Conservation (phyloP, 1,140 invertebrate genomes). For the Drosophila ercepeae region DNA sequence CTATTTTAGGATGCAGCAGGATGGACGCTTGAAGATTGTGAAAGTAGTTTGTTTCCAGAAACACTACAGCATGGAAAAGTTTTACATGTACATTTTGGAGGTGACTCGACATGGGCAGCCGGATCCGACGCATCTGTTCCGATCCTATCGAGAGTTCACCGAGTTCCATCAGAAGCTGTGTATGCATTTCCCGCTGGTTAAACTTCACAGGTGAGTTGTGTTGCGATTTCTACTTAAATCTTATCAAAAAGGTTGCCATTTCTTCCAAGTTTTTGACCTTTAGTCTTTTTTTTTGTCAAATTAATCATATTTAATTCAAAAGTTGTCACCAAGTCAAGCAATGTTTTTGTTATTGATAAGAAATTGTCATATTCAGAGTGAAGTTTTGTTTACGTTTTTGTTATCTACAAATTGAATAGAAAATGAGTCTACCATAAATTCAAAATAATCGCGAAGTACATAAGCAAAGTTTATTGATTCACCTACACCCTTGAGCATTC, state of each 20-base stretch:
- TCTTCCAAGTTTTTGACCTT: background rate
- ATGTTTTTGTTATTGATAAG: background rate
- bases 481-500: background rate
- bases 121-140: slow-evolving; percentile 94
- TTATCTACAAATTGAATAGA: slow-evolving; percentile 21
- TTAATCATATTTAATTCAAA: too few relatives aligned
- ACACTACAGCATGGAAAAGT: slow-evolving; percentile 98
- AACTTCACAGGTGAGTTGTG: slow-evolving; percentile 89
- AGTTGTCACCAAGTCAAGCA: too few relatives aligned
- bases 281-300: background rate
- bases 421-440: background rate
- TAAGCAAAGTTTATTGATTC: slow-evolving; percentile 14
- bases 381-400: slow-evolving; percentile 1
- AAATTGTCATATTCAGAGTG: too few relatives aligned
- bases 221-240: background rate
- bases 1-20: slow-evolving; percentile 90
- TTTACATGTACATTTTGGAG: slow-evolving; percentile 97
- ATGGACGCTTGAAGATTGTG: slow-evolving; percentile 94
- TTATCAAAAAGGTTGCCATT: background rate
- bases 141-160: slow-evolving; percentile 97
- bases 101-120: slow-evolving; percentile 93
- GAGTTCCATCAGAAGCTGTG: slow-evolving; percentile 98
- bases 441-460: background rate
- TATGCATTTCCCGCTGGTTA: slow-evolving; percentile 95
- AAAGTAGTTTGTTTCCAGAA: slow-evolving; percentile 96